phyloP scores from a whole-genome alignment of 2,888 invertebrate species.

The Dryobotodes eremita region DNA sequence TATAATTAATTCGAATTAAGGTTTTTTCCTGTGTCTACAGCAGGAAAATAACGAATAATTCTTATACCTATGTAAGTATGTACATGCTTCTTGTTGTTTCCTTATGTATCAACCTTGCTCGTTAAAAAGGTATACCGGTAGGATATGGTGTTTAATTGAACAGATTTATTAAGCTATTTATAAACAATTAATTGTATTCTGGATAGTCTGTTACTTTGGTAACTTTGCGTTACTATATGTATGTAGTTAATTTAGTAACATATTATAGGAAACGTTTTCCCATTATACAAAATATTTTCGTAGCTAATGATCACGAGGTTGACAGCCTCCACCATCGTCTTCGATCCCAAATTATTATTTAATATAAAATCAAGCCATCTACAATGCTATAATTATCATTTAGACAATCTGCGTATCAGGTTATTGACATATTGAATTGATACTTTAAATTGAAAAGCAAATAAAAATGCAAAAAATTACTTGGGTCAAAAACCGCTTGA shows the following conservation, averaged over 20 bases:
- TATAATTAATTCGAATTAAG: conserved; percentile 24
- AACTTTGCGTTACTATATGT: neutral
- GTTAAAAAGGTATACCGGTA: conserved; percentile 12
- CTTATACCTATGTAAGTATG: neutral
- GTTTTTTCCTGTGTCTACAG: conserved; percentile 34
- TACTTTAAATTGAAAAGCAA: conserved; percentile 1
- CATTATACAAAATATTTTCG: no score
- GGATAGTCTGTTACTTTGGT: neutral
- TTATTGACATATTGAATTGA: conserved; percentile 18
- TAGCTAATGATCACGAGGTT: neutral
- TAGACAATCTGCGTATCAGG: neutral
- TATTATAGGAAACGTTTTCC: neutral
- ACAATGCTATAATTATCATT: neutral
- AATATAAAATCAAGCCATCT: neutral
- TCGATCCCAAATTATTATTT: neutral
- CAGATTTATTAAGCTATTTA: neutral
- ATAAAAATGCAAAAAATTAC: conserved; percentile 30
- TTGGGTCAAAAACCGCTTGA: conserved; percentile 1
- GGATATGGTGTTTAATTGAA: conserved; percentile 10
- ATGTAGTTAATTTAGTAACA: neutral
- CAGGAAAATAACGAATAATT: conserved; percentile 19
- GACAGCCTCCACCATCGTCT: neutral
- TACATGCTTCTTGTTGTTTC: conserved; percentile 28
- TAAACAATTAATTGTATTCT: conserved; percentile 4
- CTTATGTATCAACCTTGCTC: conserved; percentile 37